Conservation (phyloP, 2,113 vertebrate species). For the Proterorhinus semilunaris region DNA sequence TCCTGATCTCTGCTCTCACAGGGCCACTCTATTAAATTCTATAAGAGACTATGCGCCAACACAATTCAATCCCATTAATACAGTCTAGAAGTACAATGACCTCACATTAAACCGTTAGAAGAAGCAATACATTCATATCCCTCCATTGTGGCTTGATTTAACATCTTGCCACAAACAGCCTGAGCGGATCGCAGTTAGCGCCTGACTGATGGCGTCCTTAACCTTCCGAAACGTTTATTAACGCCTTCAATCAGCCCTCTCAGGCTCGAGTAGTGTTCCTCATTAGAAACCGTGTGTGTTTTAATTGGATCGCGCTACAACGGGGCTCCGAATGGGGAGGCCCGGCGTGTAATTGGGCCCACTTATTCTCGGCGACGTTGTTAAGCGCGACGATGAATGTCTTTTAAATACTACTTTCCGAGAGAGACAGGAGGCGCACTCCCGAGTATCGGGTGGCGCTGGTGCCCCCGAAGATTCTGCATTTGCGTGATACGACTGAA, state of each 20-base stretch:
- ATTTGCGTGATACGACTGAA: constrained; percentile 33
- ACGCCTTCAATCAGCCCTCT: not conserved
- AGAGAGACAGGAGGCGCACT: not conserved
- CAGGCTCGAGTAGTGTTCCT: not conserved
- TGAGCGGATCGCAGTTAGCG: not conserved
- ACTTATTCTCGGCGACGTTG: constrained; percentile 4
- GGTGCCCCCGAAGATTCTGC: constrained; percentile 19
- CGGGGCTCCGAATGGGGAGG: not conserved
- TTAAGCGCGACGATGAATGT: not conserved
- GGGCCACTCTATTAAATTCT: not conserved
- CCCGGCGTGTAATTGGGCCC: not conserved
- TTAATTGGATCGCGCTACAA: not conserved
- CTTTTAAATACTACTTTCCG: constrained; percentile 2
- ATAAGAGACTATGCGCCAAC: not conserved
- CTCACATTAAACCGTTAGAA: not conserved
- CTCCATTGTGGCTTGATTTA: not conserved
- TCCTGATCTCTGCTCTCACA: not conserved
- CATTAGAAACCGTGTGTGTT: constrained; percentile 2
- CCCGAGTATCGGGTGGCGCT: not conserved
- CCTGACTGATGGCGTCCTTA: not conserved
- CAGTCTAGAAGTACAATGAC: not conserved
- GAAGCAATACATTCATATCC: not conserved
- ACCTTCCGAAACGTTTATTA: constrained; percentile 3
- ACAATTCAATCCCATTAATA: not conserved
- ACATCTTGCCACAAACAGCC: not conserved